phyloP scores from a whole-genome alignment of 2,797 vertebrate genomes.

The Echeneis naucrates region DNA sequence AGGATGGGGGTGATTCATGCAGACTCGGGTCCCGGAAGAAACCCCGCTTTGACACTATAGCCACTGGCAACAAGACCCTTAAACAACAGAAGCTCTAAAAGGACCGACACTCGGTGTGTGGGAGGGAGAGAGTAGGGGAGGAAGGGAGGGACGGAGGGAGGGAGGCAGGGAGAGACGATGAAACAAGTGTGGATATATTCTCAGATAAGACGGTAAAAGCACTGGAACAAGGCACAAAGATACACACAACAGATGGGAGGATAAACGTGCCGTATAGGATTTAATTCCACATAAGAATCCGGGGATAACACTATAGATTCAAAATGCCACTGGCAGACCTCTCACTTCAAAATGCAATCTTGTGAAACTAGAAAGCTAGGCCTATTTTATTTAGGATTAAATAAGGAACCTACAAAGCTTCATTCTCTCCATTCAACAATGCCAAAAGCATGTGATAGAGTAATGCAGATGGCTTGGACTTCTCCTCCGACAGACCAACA shows the following conservation, averaged over 20 bases:
- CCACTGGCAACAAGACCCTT: conserved; percentile 45
- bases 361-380: neutral
- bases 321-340: neutral
- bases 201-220: conserved; percentile 15
- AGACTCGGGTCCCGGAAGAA: conserved; percentile 39
- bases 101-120: conserved; percentile 43
- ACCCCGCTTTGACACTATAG: conserved; percentile 31
- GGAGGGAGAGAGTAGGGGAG: too few species aligned
- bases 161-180: conserved; percentile 23
- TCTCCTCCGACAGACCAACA: conserved; percentile 29
- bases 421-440: conserved; percentile 9
- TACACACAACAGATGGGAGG: neutral
- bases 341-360: neutral
- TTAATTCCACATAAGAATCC: neutral
- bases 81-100: conserved; percentile 52
- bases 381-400: conserved; percentile 8
- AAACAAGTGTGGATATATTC: conserved; percentile 28
- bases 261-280: neutral
- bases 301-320: neutral
- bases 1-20: conserved; percentile 70
- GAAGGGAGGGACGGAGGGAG: conserved; percentile 23
- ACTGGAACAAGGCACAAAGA: neutral
- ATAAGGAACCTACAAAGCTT: conserved; percentile 10
- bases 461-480: conserved; percentile 31
- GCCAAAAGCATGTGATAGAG: conserved; percentile 28